These are phyloP conservation scores for Argopecten irradians DNA, from an alignment of 1,140 invertebrate species.

Conservation along the genomic window DNA sequence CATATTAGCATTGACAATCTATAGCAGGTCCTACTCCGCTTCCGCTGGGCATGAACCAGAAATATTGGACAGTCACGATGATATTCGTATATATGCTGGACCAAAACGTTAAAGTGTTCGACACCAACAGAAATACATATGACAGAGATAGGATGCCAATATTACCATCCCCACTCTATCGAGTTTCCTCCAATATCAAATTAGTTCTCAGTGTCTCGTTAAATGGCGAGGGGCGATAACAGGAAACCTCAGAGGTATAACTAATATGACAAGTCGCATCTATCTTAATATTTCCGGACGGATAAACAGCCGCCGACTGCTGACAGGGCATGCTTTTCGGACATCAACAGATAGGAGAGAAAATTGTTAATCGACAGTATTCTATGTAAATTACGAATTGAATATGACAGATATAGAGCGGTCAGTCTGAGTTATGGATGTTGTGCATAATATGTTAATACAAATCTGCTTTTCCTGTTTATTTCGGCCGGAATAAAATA, in stretches of 20 bases:
- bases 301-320: background rate
- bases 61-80: no score
- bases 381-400: background rate
- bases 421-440: background rate
- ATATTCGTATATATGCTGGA: no score
- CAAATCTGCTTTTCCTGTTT: background rate
- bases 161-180: background rate
- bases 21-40: no score
- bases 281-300: constrained; percentile 21
- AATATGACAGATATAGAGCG: background rate
- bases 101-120: background rate
- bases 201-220: constrained; percentile 13
- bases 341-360: background rate
- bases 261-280: background rate
- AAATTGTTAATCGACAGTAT: background rate
- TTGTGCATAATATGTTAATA: background rate
- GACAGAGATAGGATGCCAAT: background rate
- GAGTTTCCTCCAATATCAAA: background rate
- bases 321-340: constrained; percentile 20
- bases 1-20: no score
- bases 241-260: background rate
- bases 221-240: background rate
- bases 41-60: no score
- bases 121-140: background rate
- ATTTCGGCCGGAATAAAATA: background rate